These are phyloP conservation scores for Zalophus californianus DNA, from an alignment of 2,797 vertebrate species.

Conservation along the genomic window DNA sequence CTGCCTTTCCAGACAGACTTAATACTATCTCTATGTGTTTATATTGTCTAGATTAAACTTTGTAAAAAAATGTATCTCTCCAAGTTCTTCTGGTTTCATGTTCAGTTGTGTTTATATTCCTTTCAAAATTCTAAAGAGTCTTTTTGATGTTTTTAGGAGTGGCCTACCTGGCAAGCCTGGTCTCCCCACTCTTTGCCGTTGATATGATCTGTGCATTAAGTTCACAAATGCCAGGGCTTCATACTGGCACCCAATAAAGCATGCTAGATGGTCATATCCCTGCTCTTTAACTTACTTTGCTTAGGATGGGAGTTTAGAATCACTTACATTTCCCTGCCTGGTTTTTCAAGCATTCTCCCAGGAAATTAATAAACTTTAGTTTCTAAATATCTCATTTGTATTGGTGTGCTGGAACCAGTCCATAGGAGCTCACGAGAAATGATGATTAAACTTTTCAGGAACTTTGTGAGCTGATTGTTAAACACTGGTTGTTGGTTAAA, in stretches of 20 bases:
- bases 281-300: slow-evolving; percentile 54
- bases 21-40: slow-evolving; percentile 72
- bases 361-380: not conserved
- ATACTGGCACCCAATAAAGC: slow-evolving; percentile 45
- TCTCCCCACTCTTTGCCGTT: not conserved
- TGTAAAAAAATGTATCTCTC: slow-evolving; percentile 48
- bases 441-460: slow-evolving; percentile 29
- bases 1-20: slow-evolving; percentile 65
- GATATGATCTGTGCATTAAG: slow-evolving; percentile 59
- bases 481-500: not conserved
- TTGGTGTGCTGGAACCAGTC: not conserved
- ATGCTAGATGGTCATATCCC: not conserved
- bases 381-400: not conserved
- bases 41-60: slow-evolving; percentile 68
- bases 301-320: slow-evolving; percentile 28
- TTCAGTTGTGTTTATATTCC: slow-evolving; percentile 71
- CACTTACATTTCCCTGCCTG: not conserved
- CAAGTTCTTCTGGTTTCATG: slow-evolving; percentile 59
- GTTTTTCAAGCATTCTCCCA: slow-evolving; percentile 31
- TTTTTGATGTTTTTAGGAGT: slow-evolving; percentile 63
- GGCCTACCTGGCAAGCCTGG: not conserved
- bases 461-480: not conserved
- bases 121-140: slow-evolving; percentile 55
- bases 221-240: slow-evolving; percentile 10
- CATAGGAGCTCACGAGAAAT: not conserved